Base-by-base conservation (phyloP, 2,113 vertebrate species). In the Toxotes chatareus region DNA sequence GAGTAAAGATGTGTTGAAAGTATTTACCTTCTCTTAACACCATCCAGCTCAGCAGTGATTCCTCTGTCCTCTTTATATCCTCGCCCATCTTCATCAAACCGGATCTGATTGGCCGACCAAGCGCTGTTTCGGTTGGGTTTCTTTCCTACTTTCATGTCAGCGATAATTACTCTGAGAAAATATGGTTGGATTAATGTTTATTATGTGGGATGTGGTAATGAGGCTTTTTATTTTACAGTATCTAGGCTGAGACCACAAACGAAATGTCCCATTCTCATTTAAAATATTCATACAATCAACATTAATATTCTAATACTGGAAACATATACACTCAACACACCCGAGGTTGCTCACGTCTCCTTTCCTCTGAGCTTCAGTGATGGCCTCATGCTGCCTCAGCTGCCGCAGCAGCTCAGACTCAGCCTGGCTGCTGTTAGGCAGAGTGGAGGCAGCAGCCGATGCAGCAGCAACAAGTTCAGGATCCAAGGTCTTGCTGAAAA, bases 381-480 rank as follows among this genome's bases (percentile, higher is more conserved):
- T 68, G 38, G 94, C 79, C 71, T 99, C 96, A 0, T 97, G 96
- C 83, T 94, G 87, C 72, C 91, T 94, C 32, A 99, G 92, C 64
- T 97, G 95, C 55, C 63, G 89, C 27, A 99, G 95, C 12, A 99
- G 94, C 10, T 99, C 98, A 0, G 96, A 98, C 76, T 95, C 94
- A 0, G 93, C 96, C 49, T 88, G 88, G 31, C 90, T 89, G 73
- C 86, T 83, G 83, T 97, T 69, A 1, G 96, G 95, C 1, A 98
- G 88, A 4, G 96, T 96, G 82, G 96, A 94, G 0, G 97, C 98
- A 0, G 97, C 96, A 0, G 96, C 96, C 51, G 96, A 93, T 3
- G 89, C 97, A 8, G 98, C 98, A 9, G 95, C 93, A 31, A 96
- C 93, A 86, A 99, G 71, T 14, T 96, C 93, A 17, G 95, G 95